phyloP scores from a whole-genome alignment of 2,113 vertebrate species.

The Bothrops jararaca region DNA sequence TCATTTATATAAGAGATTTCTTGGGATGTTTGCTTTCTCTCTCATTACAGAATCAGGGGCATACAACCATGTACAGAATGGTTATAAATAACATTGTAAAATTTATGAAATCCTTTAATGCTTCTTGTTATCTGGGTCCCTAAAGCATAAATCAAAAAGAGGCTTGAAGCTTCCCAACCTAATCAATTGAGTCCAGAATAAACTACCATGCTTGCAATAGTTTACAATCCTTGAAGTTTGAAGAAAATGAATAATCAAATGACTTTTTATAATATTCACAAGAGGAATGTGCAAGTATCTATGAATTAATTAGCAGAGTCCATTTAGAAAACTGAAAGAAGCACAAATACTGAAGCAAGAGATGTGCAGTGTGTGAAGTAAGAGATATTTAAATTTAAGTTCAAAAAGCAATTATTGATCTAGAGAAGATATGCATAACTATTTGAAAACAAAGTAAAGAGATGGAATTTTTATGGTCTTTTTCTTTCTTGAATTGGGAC shows the following conservation, averaged over 20 bases:
- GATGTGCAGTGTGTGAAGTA: not conserved
- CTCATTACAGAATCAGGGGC: not conserved
- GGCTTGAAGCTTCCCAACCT: not conserved
- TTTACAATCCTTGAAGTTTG: not conserved
- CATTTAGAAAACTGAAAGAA: not conserved
- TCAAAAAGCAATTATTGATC: not conserved
- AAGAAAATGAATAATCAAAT: not conserved
- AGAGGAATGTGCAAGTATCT: not conserved
- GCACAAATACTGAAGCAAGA: not conserved
- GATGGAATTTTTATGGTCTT: not conserved
- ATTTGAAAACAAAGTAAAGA: not conserved
- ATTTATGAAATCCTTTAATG: not conserved
- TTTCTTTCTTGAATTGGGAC: not conserved
- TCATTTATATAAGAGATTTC: not conserved
- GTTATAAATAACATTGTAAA: not conserved
- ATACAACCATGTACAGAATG: not conserved
- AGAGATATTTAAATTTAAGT: not conserved
- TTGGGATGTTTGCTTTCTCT: not conserved
- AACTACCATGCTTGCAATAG: not conserved
- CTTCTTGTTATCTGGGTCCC: not conserved
- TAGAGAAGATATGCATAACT: not conserved
- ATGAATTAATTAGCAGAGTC: not conserved
- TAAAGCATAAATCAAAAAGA: not conserved
- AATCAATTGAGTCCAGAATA: not conserved
- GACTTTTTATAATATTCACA: not conserved